These are phyloP conservation scores for Habrosyne pyritoides DNA, from an alignment of 2,888 invertebrate species.

Conservation along the genomic window DNA sequence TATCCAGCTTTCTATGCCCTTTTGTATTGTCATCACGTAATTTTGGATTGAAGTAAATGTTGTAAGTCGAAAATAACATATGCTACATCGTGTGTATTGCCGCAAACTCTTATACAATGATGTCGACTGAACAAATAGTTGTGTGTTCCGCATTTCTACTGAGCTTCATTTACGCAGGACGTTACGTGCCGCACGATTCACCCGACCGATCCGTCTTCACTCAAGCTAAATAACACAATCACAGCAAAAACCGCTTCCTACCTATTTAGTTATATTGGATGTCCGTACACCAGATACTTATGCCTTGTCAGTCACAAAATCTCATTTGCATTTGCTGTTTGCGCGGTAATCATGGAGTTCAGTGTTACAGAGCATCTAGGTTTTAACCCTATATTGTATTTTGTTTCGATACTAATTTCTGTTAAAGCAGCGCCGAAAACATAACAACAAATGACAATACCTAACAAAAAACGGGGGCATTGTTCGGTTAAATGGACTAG, in stretches of 20 bases:
- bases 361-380: background rate
- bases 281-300: background rate
- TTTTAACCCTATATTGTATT: constrained; percentile 15
- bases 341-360: too few species aligned
- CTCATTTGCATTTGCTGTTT: background rate
- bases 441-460: constrained; percentile 36
- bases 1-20: constrained; percentile 53
- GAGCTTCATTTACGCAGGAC: constrained; percentile 76
- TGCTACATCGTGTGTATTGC: constrained; percentile 72
- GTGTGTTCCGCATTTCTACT: constrained; percentile 83
- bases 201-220: constrained; percentile 41
- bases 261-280: background rate
- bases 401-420: background rate
- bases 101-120: constrained; percentile 82
- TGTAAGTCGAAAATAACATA: constrained; percentile 80
- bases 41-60: constrained; percentile 77
- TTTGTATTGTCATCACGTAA: constrained; percentile 76
- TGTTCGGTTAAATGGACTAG: constrained; percentile 68
- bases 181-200: constrained; percentile 62
- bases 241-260: constrained; percentile 19
- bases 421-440: constrained; percentile 15
- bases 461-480: constrained; percentile 58
- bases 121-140: constrained; percentile 81
- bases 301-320: background rate
- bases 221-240: constrained; percentile 2